These are phyloP conservation scores for Plagodis dolabraria DNA, from an alignment of 2,888 invertebrate genomes.

Conservation along the genomic window DNA sequence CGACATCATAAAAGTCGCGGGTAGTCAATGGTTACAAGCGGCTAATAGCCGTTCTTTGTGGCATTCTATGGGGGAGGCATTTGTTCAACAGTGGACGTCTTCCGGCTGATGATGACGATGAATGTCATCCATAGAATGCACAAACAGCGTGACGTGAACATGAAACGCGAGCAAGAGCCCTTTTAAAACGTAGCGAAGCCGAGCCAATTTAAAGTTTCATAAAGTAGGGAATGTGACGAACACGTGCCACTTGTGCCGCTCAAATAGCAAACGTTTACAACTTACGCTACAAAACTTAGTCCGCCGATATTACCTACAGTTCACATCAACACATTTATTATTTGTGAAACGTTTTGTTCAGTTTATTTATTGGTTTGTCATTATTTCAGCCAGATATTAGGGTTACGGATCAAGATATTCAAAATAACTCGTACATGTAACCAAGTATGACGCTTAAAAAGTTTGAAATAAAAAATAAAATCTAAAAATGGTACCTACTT, in stretches of 20 bases:
- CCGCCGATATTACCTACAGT: not conserved
- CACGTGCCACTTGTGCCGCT: conserved; percentile 12
- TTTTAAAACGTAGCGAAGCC: conserved; percentile 22
- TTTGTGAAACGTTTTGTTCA: not conserved
- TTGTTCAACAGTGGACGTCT: no score
- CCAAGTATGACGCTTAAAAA: no score
- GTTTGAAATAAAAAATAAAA: no score
- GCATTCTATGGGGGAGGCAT: no score
- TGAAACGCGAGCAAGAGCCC: not conserved
- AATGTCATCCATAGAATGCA: not conserved
- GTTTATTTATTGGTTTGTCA: not conserved
- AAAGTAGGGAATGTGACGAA: conserved; percentile 4
- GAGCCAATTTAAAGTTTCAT: conserved; percentile 27
- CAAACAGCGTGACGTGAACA: not conserved
- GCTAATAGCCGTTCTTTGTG: no score
- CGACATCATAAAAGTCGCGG: no score
- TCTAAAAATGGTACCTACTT: no score
- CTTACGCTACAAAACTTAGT: no score
- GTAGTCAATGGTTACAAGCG: no score
- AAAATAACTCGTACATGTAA: no score
- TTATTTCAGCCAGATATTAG: not conserved
- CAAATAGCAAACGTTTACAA: no score
- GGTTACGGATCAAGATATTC: not conserved
- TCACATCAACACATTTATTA: conserved; percentile 2
- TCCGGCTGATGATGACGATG: no score